Evolutionary conservation across 2,888 invertebrate genomes (phyloP).

Genomic region (Cacoxenus indagator): DNA sequence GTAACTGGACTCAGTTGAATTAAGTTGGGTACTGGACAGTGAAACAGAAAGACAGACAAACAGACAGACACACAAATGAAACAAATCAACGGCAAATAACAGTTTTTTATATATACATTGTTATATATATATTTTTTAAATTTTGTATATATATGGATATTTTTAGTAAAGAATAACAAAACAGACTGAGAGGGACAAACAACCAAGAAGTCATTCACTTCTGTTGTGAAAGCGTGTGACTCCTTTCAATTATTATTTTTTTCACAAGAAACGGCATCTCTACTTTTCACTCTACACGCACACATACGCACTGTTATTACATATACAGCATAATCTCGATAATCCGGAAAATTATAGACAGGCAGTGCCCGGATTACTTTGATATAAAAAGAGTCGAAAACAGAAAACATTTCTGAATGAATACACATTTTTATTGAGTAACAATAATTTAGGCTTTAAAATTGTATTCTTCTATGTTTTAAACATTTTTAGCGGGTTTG

Average conservation of each 20-base stretch:
- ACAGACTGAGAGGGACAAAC: conserved; percentile 18
- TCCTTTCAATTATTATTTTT: conserved; percentile 1
- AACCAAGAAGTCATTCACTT: background rate
- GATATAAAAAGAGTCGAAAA: no score
- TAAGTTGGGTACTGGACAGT: background rate
- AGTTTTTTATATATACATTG: conserved; percentile 54
- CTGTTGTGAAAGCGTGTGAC: conserved; percentile 3
- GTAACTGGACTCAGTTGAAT: background rate
- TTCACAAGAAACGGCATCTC: no score
- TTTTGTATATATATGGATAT: background rate
- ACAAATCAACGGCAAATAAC: conserved; percentile 58
- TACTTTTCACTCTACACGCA: no score
- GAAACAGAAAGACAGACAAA: background rate
- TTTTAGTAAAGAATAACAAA: conserved; percentile 39
- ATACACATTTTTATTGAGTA: no score
- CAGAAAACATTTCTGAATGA: no score
- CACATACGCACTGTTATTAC: no score
- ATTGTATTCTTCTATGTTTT: no score
- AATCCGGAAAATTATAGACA: no score
- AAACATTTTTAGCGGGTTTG: no score
- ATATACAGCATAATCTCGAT: no score
- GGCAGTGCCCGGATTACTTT: no score
- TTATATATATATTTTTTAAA: conserved; percentile 54
- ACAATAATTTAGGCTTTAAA: no score
- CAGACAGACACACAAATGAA: conserved; percentile 35